phyloP scores from a whole-genome alignment of 2,888 invertebrate genomes.

The Copidosoma aretas region DNA sequence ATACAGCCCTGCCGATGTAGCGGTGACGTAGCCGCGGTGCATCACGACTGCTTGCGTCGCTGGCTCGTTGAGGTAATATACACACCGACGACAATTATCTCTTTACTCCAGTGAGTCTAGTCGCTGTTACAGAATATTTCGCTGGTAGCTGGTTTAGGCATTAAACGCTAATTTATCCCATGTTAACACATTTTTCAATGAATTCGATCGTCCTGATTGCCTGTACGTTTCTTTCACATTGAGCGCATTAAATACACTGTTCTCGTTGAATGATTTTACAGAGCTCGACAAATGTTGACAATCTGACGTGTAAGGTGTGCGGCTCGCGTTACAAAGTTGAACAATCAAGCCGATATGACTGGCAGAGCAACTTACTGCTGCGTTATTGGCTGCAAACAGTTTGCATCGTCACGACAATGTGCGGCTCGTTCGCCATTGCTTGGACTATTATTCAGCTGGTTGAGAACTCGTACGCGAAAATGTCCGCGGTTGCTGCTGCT shows the following conservation, averaged over 20 bases:
- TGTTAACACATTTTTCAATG: too few species aligned
- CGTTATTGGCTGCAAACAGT: conserved; percentile 86
- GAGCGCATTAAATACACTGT: background rate
- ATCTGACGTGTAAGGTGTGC: conserved; percentile 83
- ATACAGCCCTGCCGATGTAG: conserved; percentile 90
- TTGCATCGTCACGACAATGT: conserved; percentile 79
- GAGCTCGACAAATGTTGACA: conserved; percentile 74
- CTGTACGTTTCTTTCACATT: background rate
- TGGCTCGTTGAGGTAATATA: conserved; percentile 83
- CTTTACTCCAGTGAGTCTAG: too few species aligned
- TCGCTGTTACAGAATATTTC: too few species aligned
- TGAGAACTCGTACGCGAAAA: conserved; percentile 77
- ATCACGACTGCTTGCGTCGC: conserved; percentile 87
- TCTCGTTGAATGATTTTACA: conserved; percentile 52
- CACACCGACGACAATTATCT: background rate
- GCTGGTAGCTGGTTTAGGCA: too few species aligned
- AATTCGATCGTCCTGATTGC: background rate
- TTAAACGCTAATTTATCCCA: too few species aligned
- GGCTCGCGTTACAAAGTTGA: conserved; percentile 82
- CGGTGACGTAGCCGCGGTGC: conserved; percentile 91
- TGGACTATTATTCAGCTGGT: conserved; percentile 83
- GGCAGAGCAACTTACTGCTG: conserved; percentile 83
- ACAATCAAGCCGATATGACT: conserved; percentile 77
- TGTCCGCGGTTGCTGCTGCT: conserved; percentile 82
- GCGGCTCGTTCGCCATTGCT: conserved; percentile 76